Percentiles rank a stretch among this genome's conserved stretches.
phyloP scores from a whole-genome alignment of 2,113 vertebrate genomes.

The Notothenia coriiceps region DNA sequence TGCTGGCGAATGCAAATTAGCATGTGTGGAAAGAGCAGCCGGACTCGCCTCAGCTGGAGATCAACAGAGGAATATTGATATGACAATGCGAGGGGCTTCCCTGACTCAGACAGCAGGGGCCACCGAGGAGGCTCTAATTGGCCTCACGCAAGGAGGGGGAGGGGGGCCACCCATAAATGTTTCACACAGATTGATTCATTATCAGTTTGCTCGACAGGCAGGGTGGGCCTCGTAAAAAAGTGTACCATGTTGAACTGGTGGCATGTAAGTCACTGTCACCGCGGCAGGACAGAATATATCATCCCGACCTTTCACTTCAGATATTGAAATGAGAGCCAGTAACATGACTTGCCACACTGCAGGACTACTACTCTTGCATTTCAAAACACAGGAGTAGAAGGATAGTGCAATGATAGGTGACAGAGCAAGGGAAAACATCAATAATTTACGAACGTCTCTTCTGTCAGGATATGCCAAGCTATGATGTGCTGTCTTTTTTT shows the following conservation, averaged over 20 bases:
- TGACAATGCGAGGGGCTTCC: constrained; percentile 72
- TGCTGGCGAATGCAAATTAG: constrained; percentile 74
- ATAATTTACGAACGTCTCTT: constrained; percentile 71
- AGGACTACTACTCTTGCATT: constrained; percentile 56
- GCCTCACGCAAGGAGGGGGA: constrained; percentile 42
- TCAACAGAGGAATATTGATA: constrained; percentile 80
- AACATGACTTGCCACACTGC: constrained; percentile 64
- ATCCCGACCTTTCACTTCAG: constrained; percentile 74
- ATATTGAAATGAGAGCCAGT: constrained; percentile 73
- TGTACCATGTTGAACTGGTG: constrained; percentile 65
- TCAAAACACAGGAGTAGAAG: constrained; percentile 53
- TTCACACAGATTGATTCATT: constrained; percentile 80
- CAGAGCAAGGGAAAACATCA: constrained; percentile 67
- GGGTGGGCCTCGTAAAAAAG: constrained; percentile 67
- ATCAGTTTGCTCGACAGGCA: constrained; percentile 66
- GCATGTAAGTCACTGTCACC: constrained; percentile 70
- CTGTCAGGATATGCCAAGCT: constrained; percentile 58
- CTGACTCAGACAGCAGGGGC: constrained; percentile 63
- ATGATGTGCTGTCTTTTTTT: constrained; percentile 50
- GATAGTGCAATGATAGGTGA: constrained; percentile 66
- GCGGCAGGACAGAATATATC: constrained; percentile 67
- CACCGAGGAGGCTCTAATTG: constrained; percentile 72
- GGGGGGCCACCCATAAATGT: constrained; percentile 60
- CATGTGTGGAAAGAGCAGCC: constrained; percentile 73
- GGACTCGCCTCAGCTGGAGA: constrained; percentile 78